Percentiles rank a stretch among this genome's conserved stretches.
Conservation (phyloP, 2,888 invertebrate genomes). For the Terebella lapidaria region DNA sequence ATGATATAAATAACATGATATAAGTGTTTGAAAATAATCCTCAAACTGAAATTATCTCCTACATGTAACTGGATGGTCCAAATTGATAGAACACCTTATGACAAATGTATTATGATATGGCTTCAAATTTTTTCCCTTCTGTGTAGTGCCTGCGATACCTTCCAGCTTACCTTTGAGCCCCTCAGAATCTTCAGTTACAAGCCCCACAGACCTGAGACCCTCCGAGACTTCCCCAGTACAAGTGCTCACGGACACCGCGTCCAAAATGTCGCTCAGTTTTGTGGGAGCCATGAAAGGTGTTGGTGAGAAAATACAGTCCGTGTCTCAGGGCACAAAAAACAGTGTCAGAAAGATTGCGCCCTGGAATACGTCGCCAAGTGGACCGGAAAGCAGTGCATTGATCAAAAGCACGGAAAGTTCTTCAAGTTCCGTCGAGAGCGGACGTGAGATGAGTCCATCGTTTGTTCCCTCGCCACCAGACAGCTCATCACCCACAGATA, state of each 20-base stretch:
- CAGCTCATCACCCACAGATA: too few relatives aligned
- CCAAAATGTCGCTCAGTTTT: slow-evolving; percentile 11
- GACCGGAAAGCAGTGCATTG: slow-evolving; percentile 5
- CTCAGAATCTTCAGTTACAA: too few relatives aligned
- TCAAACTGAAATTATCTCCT: too few relatives aligned
- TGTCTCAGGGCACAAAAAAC: slow-evolving; percentile 10
- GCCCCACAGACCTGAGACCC: too few relatives aligned
- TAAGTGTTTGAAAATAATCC: too few relatives aligned
- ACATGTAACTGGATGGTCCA: too few relatives aligned
- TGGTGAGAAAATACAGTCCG: slow-evolving; percentile 13
- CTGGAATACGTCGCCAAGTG: slow-evolving; percentile 7
- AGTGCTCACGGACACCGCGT: slow-evolving; percentile 5
- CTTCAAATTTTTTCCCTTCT: too few relatives aligned
- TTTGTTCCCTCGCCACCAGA: not conserved
- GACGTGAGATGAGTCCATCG: not conserved
- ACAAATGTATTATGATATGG: too few relatives aligned
- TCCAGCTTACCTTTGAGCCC: too few relatives aligned
- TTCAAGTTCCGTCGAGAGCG: not conserved
- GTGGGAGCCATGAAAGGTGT: slow-evolving; percentile 15
- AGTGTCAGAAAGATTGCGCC: slow-evolving; percentile 5
- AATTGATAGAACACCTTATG: too few relatives aligned
- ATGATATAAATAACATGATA: too few relatives aligned
- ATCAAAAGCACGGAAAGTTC: not conserved
- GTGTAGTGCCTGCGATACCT: too few relatives aligned
- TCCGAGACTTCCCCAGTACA: slow-evolving; percentile 3